Percentiles rank a stretch among this genome's conserved stretches.
Evolutionary conservation across 2,888 invertebrate genomes (phyloP).

Genomic region (Ernsta delagoae): DNA sequence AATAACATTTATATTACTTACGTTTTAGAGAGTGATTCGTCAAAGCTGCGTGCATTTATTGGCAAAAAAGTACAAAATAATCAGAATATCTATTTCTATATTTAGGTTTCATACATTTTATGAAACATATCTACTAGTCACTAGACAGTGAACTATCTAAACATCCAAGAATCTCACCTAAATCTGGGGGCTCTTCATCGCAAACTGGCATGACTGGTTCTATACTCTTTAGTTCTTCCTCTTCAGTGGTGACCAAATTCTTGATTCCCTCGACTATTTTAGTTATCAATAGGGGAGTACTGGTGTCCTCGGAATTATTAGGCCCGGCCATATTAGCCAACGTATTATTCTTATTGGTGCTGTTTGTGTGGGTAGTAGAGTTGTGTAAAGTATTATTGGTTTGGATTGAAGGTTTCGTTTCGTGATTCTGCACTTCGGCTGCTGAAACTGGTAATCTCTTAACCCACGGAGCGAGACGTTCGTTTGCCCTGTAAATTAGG

Average conservation of each 20-base stretch:
- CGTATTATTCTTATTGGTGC: slow-evolving; percentile 36
- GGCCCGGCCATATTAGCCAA: slow-evolving; percentile 48
- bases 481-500: slow-evolving; percentile 56
- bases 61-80: too few relatives aligned
- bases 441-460: slow-evolving; percentile 52
- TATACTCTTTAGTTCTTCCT: slow-evolving; percentile 52
- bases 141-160: background rate
- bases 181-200: slow-evolving; percentile 86
- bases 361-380: slow-evolving; percentile 39
- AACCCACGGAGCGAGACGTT: slow-evolving; percentile 57
- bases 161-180: slow-evolving; percentile 76
- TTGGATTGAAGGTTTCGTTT: slow-evolving; percentile 45
- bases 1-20: too few relatives aligned
- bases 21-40: too few relatives aligned
- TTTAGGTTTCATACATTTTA: too few relatives aligned
- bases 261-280: slow-evolving; percentile 63
- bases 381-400: slow-evolving; percentile 43
- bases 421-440: slow-evolving; percentile 48
- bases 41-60: too few relatives aligned
- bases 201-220: slow-evolving; percentile 77
- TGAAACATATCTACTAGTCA: too few relatives aligned
- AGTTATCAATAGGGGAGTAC: slow-evolving; percentile 57
- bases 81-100: too few relatives aligned
- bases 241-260: slow-evolving; percentile 62
- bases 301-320: slow-evolving; percentile 50